Conservation (phyloP, 2,797 vertebrate species). For the Chromobotia macracanthus region DNA sequence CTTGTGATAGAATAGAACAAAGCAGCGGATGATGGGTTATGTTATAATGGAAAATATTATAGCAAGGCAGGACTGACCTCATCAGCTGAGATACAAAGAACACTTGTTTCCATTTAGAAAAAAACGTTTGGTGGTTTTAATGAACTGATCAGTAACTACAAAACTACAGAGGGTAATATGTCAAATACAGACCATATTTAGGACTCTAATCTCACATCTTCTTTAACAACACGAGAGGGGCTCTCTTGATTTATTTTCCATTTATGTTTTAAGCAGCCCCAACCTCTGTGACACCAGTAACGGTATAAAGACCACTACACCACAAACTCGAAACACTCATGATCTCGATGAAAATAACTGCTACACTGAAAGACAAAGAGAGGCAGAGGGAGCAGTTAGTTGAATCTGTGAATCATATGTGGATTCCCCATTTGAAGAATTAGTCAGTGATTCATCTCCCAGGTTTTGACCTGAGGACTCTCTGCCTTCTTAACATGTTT, state of each 20-base stretch:
- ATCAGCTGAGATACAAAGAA: conserved; percentile 62
- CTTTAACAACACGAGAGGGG: not conserved
- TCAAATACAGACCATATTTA: not conserved
- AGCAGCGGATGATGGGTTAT: not conserved
- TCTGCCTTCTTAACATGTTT: conserved; percentile 24
- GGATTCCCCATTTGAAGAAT: conserved; percentile 67
- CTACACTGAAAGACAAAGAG: conserved; percentile 11
- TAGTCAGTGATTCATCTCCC: conserved; percentile 64
- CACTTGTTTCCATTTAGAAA: conserved; percentile 60
- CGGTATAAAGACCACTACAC: not conserved
- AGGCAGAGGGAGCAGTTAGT: conserved; percentile 48
- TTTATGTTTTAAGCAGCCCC: not conserved
- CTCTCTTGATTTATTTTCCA: not conserved
- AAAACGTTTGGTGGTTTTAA: conserved; percentile 46
- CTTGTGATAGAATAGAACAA: not conserved
- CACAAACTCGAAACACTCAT: not conserved
- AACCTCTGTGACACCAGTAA: not conserved
- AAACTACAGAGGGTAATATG: not conserved
- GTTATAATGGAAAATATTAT: conserved; percentile 40
- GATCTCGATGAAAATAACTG: not conserved
- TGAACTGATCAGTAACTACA: not conserved
- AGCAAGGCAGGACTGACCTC: conserved; percentile 52
- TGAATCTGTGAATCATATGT: conserved; percentile 71
- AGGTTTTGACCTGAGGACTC: conserved; percentile 12
- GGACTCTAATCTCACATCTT: no score